Conservation (phyloP, 2,888 invertebrate genomes). For the Eudasyphora cyanicolor region DNA sequence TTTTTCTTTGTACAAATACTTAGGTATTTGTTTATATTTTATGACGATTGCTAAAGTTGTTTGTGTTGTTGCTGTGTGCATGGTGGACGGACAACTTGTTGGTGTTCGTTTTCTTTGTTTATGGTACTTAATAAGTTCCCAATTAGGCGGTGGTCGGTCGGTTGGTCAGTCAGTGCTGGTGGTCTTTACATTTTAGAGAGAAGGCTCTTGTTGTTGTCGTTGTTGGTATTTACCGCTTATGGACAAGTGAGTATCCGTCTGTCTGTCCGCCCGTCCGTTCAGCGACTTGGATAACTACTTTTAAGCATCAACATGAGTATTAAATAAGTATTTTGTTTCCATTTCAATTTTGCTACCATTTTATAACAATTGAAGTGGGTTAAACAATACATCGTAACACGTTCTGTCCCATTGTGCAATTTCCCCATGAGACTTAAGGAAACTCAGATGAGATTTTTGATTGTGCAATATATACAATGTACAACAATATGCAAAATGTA, state of each 20-base stretch:
- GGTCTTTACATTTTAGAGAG: no score
- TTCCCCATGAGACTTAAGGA: background rate
- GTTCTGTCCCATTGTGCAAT: background rate
- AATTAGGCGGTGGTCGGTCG: constrained; percentile 45
- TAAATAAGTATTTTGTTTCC: constrained; percentile 3
- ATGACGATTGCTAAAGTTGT: background rate
- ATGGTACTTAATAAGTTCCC: constrained; percentile 30
- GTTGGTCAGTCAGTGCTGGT: no score
- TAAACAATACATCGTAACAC: constrained; percentile 22
- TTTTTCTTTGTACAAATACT: constrained; percentile 1
- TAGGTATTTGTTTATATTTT: constrained; percentile 1
- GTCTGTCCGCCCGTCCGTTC: no score
- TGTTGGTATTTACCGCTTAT: constrained; percentile 37
- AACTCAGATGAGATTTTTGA: background rate
- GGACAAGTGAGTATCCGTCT: constrained; percentile 53
- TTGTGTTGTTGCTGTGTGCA: background rate
- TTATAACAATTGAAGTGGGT: constrained; percentile 36
- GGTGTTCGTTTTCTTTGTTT: constrained; percentile 13
- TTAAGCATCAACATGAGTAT: background rate
- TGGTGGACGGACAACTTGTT: background rate
- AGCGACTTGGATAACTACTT: constrained; percentile 32
- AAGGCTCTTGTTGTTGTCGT: constrained; percentile 4
- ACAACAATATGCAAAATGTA: no score
- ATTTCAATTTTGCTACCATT: constrained; percentile 8
- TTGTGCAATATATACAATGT: no score